Percentiles rank a stretch among this genome's conserved stretches.
These are phyloP conservation scores for Bombus impatiens DNA, from an alignment of 1,140 invertebrate species.

Conservation along the genomic window DNA sequence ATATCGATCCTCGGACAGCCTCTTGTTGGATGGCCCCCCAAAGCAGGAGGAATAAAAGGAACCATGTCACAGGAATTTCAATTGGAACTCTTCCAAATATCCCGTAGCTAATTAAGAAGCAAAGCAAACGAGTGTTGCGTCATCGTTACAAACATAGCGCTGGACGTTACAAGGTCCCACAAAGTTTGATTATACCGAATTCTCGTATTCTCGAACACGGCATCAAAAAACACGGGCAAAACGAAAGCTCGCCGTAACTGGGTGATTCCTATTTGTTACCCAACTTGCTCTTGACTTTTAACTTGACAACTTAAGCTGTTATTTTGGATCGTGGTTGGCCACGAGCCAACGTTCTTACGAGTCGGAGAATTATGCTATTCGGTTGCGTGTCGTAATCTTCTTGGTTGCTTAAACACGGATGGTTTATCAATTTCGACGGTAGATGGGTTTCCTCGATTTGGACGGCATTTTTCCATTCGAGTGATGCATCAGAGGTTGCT, in stretches of 20 bases:
- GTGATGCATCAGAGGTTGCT: neutral
- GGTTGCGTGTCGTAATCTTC: neutral
- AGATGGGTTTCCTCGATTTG: neutral
- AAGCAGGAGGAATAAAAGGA: no score
- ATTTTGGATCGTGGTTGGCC: neutral
- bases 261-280: neutral
- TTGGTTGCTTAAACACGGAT: no score
- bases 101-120: neutral
- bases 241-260: neutral
- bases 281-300: neutral
- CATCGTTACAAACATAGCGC: neutral
- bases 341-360: neutral
- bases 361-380: neutral
- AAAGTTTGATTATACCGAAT: neutral
- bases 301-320: no score
- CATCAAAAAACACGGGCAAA: neutral
- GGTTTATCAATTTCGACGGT: slow-evolving; percentile 16
- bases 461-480: neutral
- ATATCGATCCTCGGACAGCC: neutral
- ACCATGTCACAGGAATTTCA: neutral
- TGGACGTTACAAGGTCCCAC: neutral
- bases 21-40: neutral
- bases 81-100: slow-evolving; percentile 19
- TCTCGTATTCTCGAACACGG: neutral
- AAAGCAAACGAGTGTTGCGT: neutral